These are phyloP conservation scores for Listronotus bonariensis DNA, from an alignment of 1,140 invertebrate species.

Conservation along the genomic window DNA sequence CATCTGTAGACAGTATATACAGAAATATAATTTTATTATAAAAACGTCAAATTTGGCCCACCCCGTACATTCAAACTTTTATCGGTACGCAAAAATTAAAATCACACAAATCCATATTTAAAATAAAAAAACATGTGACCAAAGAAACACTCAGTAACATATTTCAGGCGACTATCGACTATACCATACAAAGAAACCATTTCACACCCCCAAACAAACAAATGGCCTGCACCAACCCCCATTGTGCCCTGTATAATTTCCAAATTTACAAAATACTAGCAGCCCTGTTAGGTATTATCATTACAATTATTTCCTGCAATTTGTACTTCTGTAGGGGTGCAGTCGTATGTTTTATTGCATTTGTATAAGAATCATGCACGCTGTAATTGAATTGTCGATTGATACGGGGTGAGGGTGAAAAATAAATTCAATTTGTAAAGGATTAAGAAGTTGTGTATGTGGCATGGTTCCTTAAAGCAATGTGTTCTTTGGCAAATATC, in stretches of 20 bases:
- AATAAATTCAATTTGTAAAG: conserved; percentile 21
- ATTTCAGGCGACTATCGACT: no score
- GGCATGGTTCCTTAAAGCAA: no score
- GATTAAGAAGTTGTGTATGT: background rate
- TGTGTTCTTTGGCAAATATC: no score
- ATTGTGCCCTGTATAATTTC: conserved; percentile 29
- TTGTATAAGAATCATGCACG: conserved; percentile 23
- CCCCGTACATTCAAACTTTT: no score
- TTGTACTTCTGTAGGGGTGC: conserved; percentile 26
- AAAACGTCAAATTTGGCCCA: no score
- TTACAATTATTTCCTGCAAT: conserved; percentile 35
- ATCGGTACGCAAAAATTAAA: no score
- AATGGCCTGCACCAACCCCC: conserved; percentile 2
- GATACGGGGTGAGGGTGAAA: conserved; percentile 16
- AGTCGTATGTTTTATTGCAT: conserved; percentile 33
- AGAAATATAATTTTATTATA: no score
- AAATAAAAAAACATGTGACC: no score
- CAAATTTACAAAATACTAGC: conserved; percentile 33
- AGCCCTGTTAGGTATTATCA: conserved; percentile 22
- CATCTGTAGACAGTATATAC: no score
- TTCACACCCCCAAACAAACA: conserved; percentile 13
- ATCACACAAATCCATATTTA: no score
- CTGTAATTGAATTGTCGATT: conserved; percentile 31
- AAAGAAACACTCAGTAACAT: no score
- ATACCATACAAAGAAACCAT: background rate